Evolutionary conservation across 1,140 invertebrate genomes (phyloP), one percentile per base, ranked within the genome.

Genomic region (Drosophila ironensis): DNA sequence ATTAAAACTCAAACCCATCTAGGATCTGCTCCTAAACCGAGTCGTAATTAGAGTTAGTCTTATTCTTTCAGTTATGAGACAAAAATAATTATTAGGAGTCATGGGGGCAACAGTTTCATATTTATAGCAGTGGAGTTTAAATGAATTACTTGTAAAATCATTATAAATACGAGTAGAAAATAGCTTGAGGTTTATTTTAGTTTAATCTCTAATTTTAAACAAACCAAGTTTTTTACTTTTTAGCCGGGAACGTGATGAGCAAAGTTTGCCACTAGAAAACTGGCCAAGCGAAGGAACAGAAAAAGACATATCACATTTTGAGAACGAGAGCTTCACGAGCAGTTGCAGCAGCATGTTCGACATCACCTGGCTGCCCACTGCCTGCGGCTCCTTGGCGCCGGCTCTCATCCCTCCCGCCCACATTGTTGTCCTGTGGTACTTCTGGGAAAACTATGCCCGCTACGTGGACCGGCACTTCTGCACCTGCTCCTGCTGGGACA

Each of bases 401-500:
- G 89, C 90, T 33, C 73, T 91, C 14, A 84, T 91, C 47, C 94
- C 93, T 37, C 92, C 93, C 2, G 72, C 93, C n/a, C 94, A 94
- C 77, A 93, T 94, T 40, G 91, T 91, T 48, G 91, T 93, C 52
- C 89, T 94, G 12, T 94, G 93, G 90, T 91, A 93, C 72, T 93
- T 95, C 66, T 96, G 94, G 94, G 91, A 93, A 77, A 92, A 94
- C 76, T 94, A 94, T 87, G 92, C 94, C 25, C 91, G 93, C 22
- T 91, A 91, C 47, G 93, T 95, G 37, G 93, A 95, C 72, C 92
- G 91, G 64, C 91, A 92, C 27, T 93, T 92, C 64, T 96, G 95
- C 82, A 93, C 93, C n/a, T 95, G 94, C 90, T 93, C 93, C 2
- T 96, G 95, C 82, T 96, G 95, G 94, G 95, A 96, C 86, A 95